Conservation (phyloP, 2,797 vertebrate genomes). For the Rhynchotus rufescens region DNA sequence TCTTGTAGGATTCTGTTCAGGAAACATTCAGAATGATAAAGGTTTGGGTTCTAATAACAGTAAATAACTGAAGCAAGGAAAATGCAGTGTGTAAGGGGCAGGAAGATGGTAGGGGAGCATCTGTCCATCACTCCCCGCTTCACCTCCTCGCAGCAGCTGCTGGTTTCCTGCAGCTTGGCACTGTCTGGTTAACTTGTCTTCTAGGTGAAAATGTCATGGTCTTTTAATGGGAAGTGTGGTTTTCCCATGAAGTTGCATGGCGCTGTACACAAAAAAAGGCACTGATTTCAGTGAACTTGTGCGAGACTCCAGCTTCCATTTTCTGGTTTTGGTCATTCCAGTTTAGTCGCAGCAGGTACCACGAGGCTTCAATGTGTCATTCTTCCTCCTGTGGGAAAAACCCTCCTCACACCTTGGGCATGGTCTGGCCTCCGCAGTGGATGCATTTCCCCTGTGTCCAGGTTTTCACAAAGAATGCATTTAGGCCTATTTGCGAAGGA, state of each 20-base stretch:
- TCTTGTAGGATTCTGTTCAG: neutral
- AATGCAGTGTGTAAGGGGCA: neutral
- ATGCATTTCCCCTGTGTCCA: rapidly evolving
- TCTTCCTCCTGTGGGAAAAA: rapidly evolving
- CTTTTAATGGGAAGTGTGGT: rapidly evolving
- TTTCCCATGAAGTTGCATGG: rapidly evolving
- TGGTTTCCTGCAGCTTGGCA: neutral
- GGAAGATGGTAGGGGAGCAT: neutral
- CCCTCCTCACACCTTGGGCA: rapidly evolving
- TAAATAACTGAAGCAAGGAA: neutral
- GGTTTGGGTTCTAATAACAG: neutral
- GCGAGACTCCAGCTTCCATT: neutral
- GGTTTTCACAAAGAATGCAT: neutral
- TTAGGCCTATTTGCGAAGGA: neutral
- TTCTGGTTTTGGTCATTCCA: neutral
- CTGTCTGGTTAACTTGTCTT: neutral
- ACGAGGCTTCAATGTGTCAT: rapidly evolving
- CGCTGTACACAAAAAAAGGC: neutral
- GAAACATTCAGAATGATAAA: neutral
- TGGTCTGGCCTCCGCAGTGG: rapidly evolving
- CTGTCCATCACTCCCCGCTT: neutral
- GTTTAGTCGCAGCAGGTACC: rapidly evolving
- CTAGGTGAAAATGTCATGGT: rapidly evolving
- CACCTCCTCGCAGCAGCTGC: neutral
- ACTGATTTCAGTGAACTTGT: neutral